Conservation (phyloP, 2,888 invertebrate genomes). For the Orthosia incerta region DNA sequence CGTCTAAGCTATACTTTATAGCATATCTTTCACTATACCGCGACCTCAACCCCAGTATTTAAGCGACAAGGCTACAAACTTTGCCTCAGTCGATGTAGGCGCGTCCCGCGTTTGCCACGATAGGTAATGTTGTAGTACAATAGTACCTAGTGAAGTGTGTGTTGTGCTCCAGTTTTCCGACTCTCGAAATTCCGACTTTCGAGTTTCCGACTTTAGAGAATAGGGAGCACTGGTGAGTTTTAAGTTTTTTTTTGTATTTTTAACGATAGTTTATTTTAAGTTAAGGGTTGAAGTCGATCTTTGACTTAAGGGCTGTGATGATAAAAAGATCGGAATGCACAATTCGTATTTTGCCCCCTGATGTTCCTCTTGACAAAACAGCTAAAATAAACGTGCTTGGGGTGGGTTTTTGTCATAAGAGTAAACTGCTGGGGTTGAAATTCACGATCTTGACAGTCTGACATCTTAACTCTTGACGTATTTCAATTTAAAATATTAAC, state of each 20-base stretch:
- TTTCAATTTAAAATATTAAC: too few relatives aligned
- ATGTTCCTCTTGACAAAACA: too few relatives aligned
- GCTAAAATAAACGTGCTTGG: too few relatives aligned
- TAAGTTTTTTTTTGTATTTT: not conserved
- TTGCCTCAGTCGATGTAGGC: slow-evolving; percentile 76
- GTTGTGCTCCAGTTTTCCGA: slow-evolving; percentile 76
- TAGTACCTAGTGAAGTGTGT: slow-evolving; percentile 74
- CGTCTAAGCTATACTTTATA: slow-evolving; percentile 24
- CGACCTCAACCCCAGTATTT: slow-evolving; percentile 66
- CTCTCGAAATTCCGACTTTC: slow-evolving; percentile 58
- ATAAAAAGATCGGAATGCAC: too few relatives aligned
- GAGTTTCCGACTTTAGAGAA: slow-evolving; percentile 57
- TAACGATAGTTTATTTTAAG: not conserved
- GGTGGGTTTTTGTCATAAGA: too few relatives aligned
- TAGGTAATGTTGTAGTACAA: slow-evolving; percentile 69
- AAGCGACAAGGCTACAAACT: slow-evolving; percentile 76
- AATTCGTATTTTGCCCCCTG: too few relatives aligned
- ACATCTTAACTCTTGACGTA: too few relatives aligned
- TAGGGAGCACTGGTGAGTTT: slow-evolving; percentile 66
- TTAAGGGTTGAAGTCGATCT: not conserved
- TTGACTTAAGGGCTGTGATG: not conserved
- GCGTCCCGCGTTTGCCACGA: slow-evolving; percentile 79
- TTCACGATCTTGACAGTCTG: too few relatives aligned
- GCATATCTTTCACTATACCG: slow-evolving; percentile 29
- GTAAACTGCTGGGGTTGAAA: too few relatives aligned